These are phyloP conservation scores for Ochropleura leucogaster DNA, from an alignment of 2,888 invertebrate genomes.

Conservation along the genomic window DNA sequence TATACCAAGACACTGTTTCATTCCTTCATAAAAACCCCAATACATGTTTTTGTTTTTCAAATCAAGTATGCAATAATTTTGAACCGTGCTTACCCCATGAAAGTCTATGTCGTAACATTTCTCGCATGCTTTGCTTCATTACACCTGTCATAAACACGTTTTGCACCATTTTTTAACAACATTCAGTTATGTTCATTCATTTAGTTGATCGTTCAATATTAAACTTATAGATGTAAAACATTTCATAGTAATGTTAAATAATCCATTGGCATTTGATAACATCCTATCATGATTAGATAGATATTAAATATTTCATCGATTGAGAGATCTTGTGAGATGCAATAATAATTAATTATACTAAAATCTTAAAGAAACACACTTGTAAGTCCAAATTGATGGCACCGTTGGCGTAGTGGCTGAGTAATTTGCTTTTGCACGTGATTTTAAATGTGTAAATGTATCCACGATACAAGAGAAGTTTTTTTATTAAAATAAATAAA, in stretches of 20 bases:
- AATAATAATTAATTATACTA: not conserved
- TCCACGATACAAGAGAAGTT: too few species aligned
- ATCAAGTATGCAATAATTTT: constrained; percentile 14
- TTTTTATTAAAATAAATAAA: too few species aligned
- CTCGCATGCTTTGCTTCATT: constrained; percentile 48
- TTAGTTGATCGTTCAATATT: not conserved
- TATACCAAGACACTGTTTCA: not conserved
- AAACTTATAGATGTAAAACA: constrained; percentile 3
- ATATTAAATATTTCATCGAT: too few species aligned
- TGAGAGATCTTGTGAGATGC: not conserved
- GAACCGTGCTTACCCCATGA: constrained; percentile 14
- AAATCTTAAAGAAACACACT: too few species aligned
- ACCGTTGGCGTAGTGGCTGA: too few species aligned
- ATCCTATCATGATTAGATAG: not conserved
- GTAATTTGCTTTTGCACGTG: too few species aligned
- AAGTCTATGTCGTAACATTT: constrained; percentile 24
- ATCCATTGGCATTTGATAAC: not conserved
- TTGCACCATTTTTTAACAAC: constrained; percentile 37
- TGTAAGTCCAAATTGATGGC: too few species aligned
- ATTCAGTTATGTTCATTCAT: constrained; percentile 12
- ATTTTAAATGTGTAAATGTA: too few species aligned
- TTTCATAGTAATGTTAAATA: not conserved
- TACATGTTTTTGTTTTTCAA: not conserved
- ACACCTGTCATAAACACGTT: constrained; percentile 31
- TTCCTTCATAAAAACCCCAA: not conserved